Percentiles rank a stretch among this genome's conserved stretches.
Evolutionary conservation across 1,140 invertebrate species (phyloP).

Genomic region (Drosophila paulistorum): DNA sequence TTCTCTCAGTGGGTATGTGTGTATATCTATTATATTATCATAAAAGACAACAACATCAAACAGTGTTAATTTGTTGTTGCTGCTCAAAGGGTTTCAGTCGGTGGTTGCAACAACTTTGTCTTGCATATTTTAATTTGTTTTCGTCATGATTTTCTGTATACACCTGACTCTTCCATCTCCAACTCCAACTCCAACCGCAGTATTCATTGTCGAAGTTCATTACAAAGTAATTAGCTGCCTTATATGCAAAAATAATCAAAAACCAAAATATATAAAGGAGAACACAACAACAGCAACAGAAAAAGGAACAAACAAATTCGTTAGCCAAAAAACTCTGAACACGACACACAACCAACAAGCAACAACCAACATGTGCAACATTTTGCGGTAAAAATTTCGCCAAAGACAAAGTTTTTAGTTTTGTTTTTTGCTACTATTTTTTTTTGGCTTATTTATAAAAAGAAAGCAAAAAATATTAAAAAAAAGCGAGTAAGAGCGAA

Average conservation of each 20-base stretch:
- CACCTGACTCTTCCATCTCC: slow-evolving; percentile 3
- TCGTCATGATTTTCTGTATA: slow-evolving; percentile 40
- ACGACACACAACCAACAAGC: slow-evolving; percentile 31
- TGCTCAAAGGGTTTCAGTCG: background rate
- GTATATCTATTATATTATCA: slow-evolving; percentile 20
- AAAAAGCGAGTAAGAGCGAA: background rate
- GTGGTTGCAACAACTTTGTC: slow-evolving; percentile 48
- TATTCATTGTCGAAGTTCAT: slow-evolving; percentile 74
- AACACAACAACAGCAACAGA: slow-evolving; percentile 19
- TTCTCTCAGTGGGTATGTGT: no score
- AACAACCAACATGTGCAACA: slow-evolving; percentile 65
- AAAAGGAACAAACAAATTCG: slow-evolving; percentile 23
- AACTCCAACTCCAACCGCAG: background rate
- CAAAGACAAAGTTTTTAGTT: slow-evolving; percentile 55
- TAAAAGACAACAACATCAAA: slow-evolving; percentile 15
- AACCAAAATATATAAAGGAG: slow-evolving; percentile 36
- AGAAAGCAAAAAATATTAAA: background rate
- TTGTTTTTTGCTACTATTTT: background rate
- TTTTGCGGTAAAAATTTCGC: slow-evolving; percentile 50
- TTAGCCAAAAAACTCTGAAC: slow-evolving; percentile 25
- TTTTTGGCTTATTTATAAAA: no score
- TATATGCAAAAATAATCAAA: slow-evolving; percentile 52
- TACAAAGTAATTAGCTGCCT: slow-evolving; percentile 77
- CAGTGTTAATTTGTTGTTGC: background rate
- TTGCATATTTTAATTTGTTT: slow-evolving; percentile 62